A percentile compares a stretch with the other conserved stretches of the same genome.
These are phyloP conservation scores for Calliphora vomitoria DNA, from an alignment of 2,888 invertebrate genomes.

Conservation along the genomic window DNA sequence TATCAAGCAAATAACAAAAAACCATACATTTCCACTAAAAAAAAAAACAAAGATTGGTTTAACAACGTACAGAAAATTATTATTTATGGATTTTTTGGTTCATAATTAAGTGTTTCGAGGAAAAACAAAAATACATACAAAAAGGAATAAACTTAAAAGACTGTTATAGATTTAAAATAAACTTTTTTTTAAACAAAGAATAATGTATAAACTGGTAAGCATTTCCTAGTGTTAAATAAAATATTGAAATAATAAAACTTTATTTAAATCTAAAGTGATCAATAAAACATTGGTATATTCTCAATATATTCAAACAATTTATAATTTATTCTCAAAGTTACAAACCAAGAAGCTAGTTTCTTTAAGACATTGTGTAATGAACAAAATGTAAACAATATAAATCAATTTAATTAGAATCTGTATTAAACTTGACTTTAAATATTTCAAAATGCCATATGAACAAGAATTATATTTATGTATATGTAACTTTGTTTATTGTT, in stretches of 20 bases:
- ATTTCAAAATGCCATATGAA: too few relatives aligned
- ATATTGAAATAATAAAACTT: background rate
- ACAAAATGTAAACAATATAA: too few relatives aligned
- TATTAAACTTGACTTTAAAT: too few relatives aligned
- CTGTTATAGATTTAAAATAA: slow-evolving; percentile 10
- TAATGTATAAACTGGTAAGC: slow-evolving; percentile 65
- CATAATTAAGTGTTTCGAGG: slow-evolving; percentile 20
- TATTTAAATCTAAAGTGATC: background rate
- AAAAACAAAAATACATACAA: background rate
- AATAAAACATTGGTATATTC: background rate
- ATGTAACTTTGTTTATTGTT: too few relatives aligned
- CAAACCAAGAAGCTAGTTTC: too few relatives aligned
- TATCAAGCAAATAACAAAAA: background rate
- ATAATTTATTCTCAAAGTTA: background rate
- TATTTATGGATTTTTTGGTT: slow-evolving; percentile 4
- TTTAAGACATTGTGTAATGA: too few relatives aligned
- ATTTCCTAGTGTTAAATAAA: background rate
- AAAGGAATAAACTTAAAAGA: slow-evolving; percentile 32
- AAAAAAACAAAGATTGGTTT: slow-evolving; percentile 66
- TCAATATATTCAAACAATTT: background rate
- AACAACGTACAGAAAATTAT: slow-evolving; percentile 54
- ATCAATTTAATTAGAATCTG: too few relatives aligned
- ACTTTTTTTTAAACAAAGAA: slow-evolving; percentile 35
- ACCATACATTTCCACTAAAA: background rate
- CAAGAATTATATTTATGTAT: too few relatives aligned